phyloP scores from a whole-genome alignment of 2,113 vertebrate species.

The Sphyrna mokarran region DNA sequence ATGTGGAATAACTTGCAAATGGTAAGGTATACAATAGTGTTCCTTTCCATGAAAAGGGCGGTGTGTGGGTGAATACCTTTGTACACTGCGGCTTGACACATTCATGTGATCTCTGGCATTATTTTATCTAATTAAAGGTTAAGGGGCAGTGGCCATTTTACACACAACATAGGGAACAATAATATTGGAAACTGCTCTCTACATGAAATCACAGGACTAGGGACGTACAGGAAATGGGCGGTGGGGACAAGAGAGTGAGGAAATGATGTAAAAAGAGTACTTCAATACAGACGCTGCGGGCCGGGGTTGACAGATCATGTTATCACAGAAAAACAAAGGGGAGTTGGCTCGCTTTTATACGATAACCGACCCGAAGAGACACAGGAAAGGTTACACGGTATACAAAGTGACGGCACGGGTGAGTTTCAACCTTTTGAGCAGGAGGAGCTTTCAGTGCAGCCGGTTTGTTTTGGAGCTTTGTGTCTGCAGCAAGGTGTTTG shows the following conservation, averaged over 20 bases:
- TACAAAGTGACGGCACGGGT: slow-evolving; percentile 95
- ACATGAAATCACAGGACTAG: not conserved
- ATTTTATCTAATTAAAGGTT: too few species aligned
- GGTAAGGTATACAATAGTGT: too few species aligned
- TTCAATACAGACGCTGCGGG: slow-evolving; percentile 38
- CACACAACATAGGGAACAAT: not conserved
- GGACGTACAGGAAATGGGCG: not conserved
- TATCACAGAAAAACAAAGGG: slow-evolving; percentile 72
- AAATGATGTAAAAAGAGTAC: slow-evolving; percentile 7
- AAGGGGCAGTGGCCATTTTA: too few species aligned
- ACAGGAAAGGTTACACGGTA: slow-evolving; percentile 81
- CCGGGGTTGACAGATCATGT: slow-evolving; percentile 69
- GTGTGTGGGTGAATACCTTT: too few species aligned
- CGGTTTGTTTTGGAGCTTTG: not conserved
- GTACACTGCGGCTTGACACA: too few species aligned
- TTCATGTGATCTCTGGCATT: too few species aligned
- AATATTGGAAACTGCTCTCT: not conserved
- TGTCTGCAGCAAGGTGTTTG: not conserved
- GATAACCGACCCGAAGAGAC: slow-evolving; percentile 84
- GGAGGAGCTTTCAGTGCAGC: not conserved
- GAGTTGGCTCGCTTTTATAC: slow-evolving; percentile 94
- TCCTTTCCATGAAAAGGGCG: too few species aligned
- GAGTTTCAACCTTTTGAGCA: slow-evolving; percentile 49
- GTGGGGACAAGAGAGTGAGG: not conserved
- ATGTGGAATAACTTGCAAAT: too few species aligned